Base-by-base conservation (phyloP, 2,888 invertebrate species). In the Brachyptera risi region DNA sequence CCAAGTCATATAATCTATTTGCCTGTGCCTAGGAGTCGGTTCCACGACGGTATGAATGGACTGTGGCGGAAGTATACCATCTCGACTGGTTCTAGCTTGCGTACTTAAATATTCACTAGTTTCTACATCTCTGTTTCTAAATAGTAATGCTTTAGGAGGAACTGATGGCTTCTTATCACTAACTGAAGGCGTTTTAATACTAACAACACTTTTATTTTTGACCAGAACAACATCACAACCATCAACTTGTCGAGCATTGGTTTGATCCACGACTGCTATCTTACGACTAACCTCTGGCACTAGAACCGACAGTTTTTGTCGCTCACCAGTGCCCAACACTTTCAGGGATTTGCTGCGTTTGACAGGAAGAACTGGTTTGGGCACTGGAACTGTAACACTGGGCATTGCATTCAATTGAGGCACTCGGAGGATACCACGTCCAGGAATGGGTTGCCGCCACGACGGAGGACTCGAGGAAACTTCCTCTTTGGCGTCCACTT, bases 271-370 rank as follows among this genome's bases (percentile, higher is more conserved):
- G n/a, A n/a, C n/a, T n/a, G n/a, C n/a, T n/a, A n/a, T n/a, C n/a
- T n/a, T 5, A 19, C 24, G 47, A n/a, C 40, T 15, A 40, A 4
- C 7, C 4, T 15, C 40, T 40, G 44, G 13, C n/a, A 13, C 15
- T 7, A 35, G n/a, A 21, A 54, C 54, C 23, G 68, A 66, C 19
- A 69, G 59, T 51, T 66, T 68, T 31, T 59, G 61, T 7, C 62
- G 59, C 17, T 69, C 68, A 23, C 64, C 65, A 65, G 57, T 61
- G 38, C 65, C 62, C 26, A 65, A 27, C 2, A 71, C 69, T 68
- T 74, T 73, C 24, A 76, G 66, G 11, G 76, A 76, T 66, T 75
- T 75, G 67, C 75, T 75, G 27, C 76, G 67, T 61, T 74, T 75
- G 17, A 75, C 69, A 3, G 72, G 70, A 24, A 72, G 63, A 38